Base-by-base conservation (phyloP, 2,888 invertebrate genomes). In the Pseudococcus jackbeardsleyi region DNA sequence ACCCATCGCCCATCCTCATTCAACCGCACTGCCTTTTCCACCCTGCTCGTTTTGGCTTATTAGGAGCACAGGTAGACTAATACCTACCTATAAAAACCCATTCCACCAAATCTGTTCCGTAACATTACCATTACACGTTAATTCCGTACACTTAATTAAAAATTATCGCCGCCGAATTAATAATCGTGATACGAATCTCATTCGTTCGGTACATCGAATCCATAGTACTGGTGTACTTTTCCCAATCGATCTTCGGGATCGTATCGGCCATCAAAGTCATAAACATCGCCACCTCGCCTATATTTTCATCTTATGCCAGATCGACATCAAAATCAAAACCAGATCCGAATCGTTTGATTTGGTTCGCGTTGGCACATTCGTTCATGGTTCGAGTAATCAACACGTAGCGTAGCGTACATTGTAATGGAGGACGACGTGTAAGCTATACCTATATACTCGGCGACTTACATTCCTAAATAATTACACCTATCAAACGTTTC, bases 391-490 rank as follows among this genome's bases (percentile, higher is more conserved):
- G 26, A 26, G 72, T 72, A 72, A 72, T 72, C 72, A 72, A 72
- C 72, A 72, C 72, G 72, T 72, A 72, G 64, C 9, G n/a, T 59
- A 12, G 17, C 17, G 2, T 59, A 59, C 4, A 19, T n/a, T 33
- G 26, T 33, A 33, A 33, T 33, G 26, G 48, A 50, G 48, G n/a
- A 59, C 59, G 42, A 59, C 0, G 59, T 7, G 59, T 59, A 59
- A n/a, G n/a, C n/a, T 59, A n/a, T 17, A n/a, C 42, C 42, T 42
- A 42, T 42, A 42, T 59, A 59, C 59, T 59, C 59, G 26, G 68
- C 72, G 72, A 72, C 72, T 72, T 72, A 72, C 72, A 72, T 72
- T 72, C 72, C 72, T 72, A 72, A 72, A 72, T 72, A 72, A 72
- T 72, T 72, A 72, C 72, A 72, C 72, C 33, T 33, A 33, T 72